These are phyloP conservation scores for Campopleginae sp. DNA, from an alignment of 2,888 invertebrate species.

Conservation along the genomic window DNA sequence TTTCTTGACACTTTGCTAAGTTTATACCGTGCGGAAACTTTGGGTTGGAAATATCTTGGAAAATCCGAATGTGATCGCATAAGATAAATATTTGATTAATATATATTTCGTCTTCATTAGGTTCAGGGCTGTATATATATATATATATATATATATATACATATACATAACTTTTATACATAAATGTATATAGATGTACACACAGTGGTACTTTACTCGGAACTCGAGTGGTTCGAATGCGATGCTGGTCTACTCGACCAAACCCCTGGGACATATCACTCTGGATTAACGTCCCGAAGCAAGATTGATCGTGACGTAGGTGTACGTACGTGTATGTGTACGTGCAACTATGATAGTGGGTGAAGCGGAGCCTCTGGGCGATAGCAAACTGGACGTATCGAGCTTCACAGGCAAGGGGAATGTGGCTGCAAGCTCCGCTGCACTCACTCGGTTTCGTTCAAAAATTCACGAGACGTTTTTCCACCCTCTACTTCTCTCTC, in stretches of 20 bases:
- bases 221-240: conserved; percentile 55
- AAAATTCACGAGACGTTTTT: conserved; percentile 69
- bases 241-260: conserved; percentile 50
- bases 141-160: background rate
- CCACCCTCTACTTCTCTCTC: conserved; percentile 35
- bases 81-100: background rate
- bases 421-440: conserved; percentile 55
- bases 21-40: background rate
- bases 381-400: conserved; percentile 58
- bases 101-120: background rate
- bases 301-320: conserved; percentile 67
- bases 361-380: conserved; percentile 39
- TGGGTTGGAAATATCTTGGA: background rate
- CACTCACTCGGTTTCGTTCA: conserved; percentile 63
- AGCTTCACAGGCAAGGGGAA: conserved; percentile 30
- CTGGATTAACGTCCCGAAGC: conserved; percentile 69
- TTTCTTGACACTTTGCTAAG: background rate
- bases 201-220: conserved; percentile 48
- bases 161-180: background rate
- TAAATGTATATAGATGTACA: conserved; percentile 10
- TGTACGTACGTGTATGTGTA: conserved; percentile 17
- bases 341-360: background rate
- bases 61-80: background rate
- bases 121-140: no score
- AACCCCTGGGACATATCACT: conserved; percentile 65